Base-by-base conservation (phyloP, 2,113 vertebrate species). In the Gnathonemus echidnorhynchus region DNA sequence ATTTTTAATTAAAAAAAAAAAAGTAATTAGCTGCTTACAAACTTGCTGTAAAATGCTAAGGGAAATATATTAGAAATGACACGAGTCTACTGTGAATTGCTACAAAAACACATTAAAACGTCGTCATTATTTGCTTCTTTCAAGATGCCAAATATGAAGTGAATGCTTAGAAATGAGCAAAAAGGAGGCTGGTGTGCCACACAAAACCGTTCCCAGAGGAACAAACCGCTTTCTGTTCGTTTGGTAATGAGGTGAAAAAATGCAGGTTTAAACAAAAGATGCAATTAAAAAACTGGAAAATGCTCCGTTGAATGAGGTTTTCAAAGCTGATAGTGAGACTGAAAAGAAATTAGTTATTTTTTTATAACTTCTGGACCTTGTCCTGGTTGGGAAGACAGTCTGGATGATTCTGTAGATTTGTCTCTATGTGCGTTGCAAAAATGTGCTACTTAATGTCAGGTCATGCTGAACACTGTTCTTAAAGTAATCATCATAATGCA, bases 221-320 rank as follows among this genome's bases (percentile, higher is more conserved):
- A 48, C 48, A 53, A 87, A 53, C 56, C 31, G 17, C 27, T 56
- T 87, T 53, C n/a, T 27, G 46, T 87, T 87, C 50, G 39, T 35
- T 87, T 13, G 11, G 86, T 87, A 56, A 87, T 87, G 86, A 56
- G 49, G 86, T 87, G 49, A 39, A 53, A 53, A 35, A 53, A 87
- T 87, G 50, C 48, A 53, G 49, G n/a, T 87, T 87, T 87, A 87
- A 35, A 87, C 49, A 87, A 87, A 87, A 87, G 50, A 48, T 27
- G 50, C 48, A 87, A 87, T 31, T 35, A 31, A 52, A 52, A 52
- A 31, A 17, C n/a, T 52, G 31, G 19, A 87, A 31, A 31, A 87
- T 53, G 13, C 86, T 52, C 24, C 5, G 4, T 11, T 50, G 46
- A 50, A 35, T 27, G 48, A 53, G 27, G 77, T n/a, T 84, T 84